Evolutionary conservation across 2,797 vertebrate species (phyloP).

Genomic region (Scolopax rusticola): DNA sequence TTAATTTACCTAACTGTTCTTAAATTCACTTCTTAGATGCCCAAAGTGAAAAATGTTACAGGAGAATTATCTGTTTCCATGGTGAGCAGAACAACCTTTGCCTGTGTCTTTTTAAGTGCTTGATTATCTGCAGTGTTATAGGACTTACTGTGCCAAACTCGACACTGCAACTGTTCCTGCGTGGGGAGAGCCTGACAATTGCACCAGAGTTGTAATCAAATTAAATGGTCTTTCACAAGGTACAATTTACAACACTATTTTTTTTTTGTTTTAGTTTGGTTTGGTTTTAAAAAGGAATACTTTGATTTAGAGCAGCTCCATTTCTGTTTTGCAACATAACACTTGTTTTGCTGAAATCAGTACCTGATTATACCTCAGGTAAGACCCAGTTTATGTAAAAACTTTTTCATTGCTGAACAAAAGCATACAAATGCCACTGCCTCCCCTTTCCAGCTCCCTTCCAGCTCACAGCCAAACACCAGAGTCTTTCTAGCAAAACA

Average conservation of each 20-base stretch:
- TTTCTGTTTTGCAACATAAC: not conserved
- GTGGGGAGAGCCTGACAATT: not conserved
- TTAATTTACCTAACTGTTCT: constrained; percentile 41
- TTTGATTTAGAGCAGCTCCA: not conserved
- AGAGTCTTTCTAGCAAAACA: not conserved
- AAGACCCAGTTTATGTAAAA: not conserved
- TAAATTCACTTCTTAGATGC: not conserved
- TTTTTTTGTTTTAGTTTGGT: not conserved
- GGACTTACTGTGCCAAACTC: not conserved
- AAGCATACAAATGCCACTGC: not conserved
- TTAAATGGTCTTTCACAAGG: constrained; percentile 3
- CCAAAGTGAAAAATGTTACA: constrained; percentile 11
- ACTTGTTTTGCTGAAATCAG: not conserved
- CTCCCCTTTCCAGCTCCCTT: not conserved
- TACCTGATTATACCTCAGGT: not conserved
- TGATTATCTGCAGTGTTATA: not conserved
- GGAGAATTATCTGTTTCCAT: constrained; percentile 52
- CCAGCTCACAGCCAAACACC: not conserved
- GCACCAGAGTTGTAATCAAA: constrained; percentile 21
- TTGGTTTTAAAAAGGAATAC: not conserved
- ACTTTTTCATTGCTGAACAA: not conserved
- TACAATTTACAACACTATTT: not conserved
- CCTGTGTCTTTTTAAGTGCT: constrained; percentile 16
- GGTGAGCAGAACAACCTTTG: constrained; percentile 31
- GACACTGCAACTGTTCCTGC: not conserved